A percentile compares a stretch with the other conserved stretches of the same genome.
These are phyloP conservation scores for Xenops minutus DNA, from an alignment of 2,797 vertebrate genomes.

Conservation along the genomic window DNA sequence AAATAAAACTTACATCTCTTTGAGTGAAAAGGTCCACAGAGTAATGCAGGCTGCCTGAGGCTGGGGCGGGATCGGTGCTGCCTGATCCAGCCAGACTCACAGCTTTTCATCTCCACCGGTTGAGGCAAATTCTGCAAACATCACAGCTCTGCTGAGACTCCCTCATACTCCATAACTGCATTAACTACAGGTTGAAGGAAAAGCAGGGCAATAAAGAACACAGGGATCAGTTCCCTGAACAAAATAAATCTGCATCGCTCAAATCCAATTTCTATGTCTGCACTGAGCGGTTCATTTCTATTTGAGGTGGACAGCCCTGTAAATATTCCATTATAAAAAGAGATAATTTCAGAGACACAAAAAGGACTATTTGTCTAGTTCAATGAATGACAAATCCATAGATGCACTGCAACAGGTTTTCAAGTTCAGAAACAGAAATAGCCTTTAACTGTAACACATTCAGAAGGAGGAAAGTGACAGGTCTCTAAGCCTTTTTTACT, in stretches of 20 bases:
- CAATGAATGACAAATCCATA: neutral
- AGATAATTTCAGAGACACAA: neutral
- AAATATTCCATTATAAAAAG: neutral
- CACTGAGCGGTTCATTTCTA: neutral
- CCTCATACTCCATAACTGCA: neutral
- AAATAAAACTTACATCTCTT: constrained; percentile 53
- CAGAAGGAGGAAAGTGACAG: neutral
- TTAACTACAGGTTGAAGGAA: neutral
- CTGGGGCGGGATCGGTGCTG: neutral
- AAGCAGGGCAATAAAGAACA: neutral
- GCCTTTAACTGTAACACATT: neutral
- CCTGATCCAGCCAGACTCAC: neutral
- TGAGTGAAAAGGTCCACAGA: constrained; percentile 21
- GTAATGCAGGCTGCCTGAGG: neutral
- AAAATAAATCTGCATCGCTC: neutral
- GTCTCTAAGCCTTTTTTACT: neutral
- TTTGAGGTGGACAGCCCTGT: neutral
- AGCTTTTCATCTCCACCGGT: neutral
- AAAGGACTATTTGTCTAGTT: neutral
- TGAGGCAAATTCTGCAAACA: neutral
- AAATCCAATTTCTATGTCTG: neutral
- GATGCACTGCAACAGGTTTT: neutral
- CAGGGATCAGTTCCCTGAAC: neutral
- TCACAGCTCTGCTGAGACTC: neutral
- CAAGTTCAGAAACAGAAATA: neutral